Percentiles rank a stretch among this genome's conserved stretches.
phyloP scores from a whole-genome alignment of 2,113 vertebrate genomes.

The Chaetorhynchus papuensis region DNA sequence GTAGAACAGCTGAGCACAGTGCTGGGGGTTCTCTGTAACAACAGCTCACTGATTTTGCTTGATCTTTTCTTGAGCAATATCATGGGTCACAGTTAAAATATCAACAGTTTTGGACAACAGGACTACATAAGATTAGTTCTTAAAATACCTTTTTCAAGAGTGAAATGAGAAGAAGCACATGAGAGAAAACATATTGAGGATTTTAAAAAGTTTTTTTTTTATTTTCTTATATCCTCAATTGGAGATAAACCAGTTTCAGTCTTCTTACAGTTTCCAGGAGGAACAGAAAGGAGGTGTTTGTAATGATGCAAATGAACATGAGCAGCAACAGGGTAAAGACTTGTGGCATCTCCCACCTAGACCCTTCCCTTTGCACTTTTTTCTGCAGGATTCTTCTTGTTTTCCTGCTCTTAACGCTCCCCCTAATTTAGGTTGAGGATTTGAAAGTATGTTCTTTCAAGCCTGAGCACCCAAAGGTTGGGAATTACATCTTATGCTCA shows the following conservation, averaged over 20 bases:
- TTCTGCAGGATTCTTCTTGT: background rate
- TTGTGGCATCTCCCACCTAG: background rate
- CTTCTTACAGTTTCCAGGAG: background rate
- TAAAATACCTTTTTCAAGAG: background rate
- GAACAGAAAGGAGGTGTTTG: background rate
- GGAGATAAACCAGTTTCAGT: background rate
- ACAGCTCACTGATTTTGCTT: background rate
- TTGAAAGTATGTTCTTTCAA: background rate
- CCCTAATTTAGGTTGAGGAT: background rate
- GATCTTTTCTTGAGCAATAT: background rate
- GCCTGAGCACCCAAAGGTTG: background rate
- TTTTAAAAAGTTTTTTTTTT: no score
- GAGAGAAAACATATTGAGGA: background rate
- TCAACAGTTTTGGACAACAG: background rate
- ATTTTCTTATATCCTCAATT: background rate
- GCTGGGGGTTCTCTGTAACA: background rate
- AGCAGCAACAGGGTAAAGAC: background rate
- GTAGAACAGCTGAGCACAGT: background rate
- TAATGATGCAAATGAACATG: accelerated
- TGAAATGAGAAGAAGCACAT: accelerated
- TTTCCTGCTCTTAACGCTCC: background rate
- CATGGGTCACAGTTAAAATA: background rate
- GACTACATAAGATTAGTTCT: background rate
- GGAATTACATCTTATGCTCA: background rate
- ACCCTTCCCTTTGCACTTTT: background rate